Base-by-base conservation (phyloP, 2,113 vertebrate species). In the Pollachius pollachius region DNA sequence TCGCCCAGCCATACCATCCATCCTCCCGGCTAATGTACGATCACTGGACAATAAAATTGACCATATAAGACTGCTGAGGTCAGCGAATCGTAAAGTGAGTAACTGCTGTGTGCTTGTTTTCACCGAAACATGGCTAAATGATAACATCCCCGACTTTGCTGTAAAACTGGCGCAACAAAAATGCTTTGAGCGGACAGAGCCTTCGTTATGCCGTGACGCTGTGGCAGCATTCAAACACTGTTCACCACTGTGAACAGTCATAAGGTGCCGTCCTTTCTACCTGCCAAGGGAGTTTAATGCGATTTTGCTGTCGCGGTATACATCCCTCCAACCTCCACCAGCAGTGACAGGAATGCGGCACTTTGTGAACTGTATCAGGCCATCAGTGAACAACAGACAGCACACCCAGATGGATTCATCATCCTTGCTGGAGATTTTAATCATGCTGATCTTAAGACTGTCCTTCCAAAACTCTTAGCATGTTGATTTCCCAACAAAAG, bases 251-350 rank as follows among this genome's bases (percentile, higher is more conserved):
- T 37, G 3, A 4, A 37, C 7, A 4, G 4, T 41, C 37, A 41
- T 41, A 41, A 41, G 37, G 37, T 41, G 37, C 37, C 37, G 37
- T 41, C 37, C 37, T 41, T 41, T 41, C 37, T 41, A 4, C 11
- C 37, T 41, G 4, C 37, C 56, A 0, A 58, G 15, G 56, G 56
- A 58, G n/a, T 58, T 58, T 58, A 58, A 5, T 17, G 56, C 56
- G n/a, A 15, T 58, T 58, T 18, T 58, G 56, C n/a, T 13, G 16
- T 58, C 7, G 56, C 56, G 3, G 56, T 58, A 13, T 16, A 57
- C n/a, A 57, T 57, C n/a, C n/a, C 54, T 57, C 54, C 54, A 7
- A 57, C 15, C 54, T 12, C 54, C 13, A 76, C 64, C 56, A 73
- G n/a, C 69, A 71, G 18, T 8, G 3, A 62, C n/a, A n/a, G n/a